Percentiles rank a stretch among this genome's conserved stretches.
These are phyloP conservation scores for Centropristis striata DNA, from an alignment of 2,113 vertebrate genomes.

Conservation along the genomic window DNA sequence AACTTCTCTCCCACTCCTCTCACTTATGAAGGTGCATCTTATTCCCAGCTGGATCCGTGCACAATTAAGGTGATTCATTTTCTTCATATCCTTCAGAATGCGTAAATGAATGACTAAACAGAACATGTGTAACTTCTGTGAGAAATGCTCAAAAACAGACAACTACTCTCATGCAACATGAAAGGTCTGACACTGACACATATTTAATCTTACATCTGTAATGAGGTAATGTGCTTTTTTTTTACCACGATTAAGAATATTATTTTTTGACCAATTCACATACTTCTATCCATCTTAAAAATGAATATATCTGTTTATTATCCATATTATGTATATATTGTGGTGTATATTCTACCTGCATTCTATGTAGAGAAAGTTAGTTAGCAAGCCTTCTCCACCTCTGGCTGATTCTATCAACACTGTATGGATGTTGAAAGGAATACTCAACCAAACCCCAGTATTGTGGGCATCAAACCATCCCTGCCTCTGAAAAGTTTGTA, in stretches of 20 bases:
- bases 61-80: neutral
- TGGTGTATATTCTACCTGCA: no score
- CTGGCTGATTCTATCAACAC: no score
- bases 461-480: neutral
- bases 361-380: no score
- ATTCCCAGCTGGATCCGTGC: neutral
- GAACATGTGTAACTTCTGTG: neutral
- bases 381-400: no score
- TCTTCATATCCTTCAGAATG: slow-evolving; percentile 7
- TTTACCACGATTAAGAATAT: no score
- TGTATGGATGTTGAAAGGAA: neutral
- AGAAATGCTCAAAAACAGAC: neutral
- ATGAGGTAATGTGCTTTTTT: neutral
- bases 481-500: neutral
- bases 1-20: neutral
- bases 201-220: neutral
- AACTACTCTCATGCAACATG: neutral
- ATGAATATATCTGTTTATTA: no score
- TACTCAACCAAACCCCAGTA: neutral
- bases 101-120: neutral
- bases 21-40: neutral
- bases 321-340: no score
- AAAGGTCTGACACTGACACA: neutral
- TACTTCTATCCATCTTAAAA: no score
- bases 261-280: no score